Base-by-base conservation (phyloP, 53 echinoderm and acorn worm species). In the Patiria pectinifera region DNA sequence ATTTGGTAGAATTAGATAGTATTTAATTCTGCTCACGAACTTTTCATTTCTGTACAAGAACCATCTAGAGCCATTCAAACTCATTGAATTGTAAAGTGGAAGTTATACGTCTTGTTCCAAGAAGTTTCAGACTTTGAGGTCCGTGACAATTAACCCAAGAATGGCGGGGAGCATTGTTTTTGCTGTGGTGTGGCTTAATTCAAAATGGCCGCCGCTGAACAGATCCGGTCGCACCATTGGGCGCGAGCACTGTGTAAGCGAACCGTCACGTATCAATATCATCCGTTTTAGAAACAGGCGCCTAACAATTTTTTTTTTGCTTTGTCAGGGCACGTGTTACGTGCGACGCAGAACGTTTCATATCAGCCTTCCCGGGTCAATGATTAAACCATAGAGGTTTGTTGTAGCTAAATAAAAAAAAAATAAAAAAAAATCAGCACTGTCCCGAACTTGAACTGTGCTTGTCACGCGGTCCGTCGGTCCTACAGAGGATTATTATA, bases 371-470 rank as follows among this genome's bases (percentile, higher is more conserved):
- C 74, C 74, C 10, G 3, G n/a, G 74, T 74, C 74, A 74, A 74
- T 74, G 74, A 74, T 74, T 74, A 74, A 74, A 74, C 74, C 69
- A 53, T 53, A 53, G 53, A 53, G 6, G 35, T 35, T 35, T 35
- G 35, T 2, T 53, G 53, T 5, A 53, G 6, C 5, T 53, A 0
- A 53, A 53, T 53, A 53, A 5, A 1, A 2, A 53, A 53, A 1
- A 53, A 53, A 3, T 12, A 2, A 4, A 11, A 13, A 4, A 11
- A 66, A 66, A 13, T 66, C 66, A 11, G 66, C 74, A 23, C 4
- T 74, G 74, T 74, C 74, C 74, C 74, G 74, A 74, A 74, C 74
- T 74, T 74, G 74, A 74, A 74, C 74, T n/a, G 24, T 23, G 69
- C 35, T 15, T 18, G 16, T 53, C 53, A 53, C 2, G 19, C 66